A percentile compares a stretch with the other conserved stretches of the same genome.
Evolutionary conservation across 1,140 invertebrate species (phyloP).

Genomic region (Drosophila mauritiana): DNA sequence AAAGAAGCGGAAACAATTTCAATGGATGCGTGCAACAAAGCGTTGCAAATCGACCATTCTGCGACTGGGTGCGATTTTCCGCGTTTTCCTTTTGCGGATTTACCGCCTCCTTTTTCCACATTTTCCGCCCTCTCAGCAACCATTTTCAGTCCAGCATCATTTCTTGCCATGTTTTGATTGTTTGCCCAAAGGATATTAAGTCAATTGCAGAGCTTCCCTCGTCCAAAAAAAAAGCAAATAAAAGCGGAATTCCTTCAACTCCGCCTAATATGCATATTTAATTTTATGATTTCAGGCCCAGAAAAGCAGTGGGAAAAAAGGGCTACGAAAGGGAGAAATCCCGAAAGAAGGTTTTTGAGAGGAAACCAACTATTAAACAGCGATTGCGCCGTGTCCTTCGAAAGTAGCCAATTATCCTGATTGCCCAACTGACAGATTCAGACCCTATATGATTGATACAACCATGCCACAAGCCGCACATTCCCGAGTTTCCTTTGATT

Average conservation of each 20-base stretch:
- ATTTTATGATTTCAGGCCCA: constrained; percentile 60
- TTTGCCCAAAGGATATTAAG: constrained; percentile 78
- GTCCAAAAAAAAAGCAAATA: constrained; percentile 1
- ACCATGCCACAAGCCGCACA: not conserved
- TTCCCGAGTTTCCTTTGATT: not conserved
- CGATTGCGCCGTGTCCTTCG: not conserved
- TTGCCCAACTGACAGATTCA: constrained; percentile 25
- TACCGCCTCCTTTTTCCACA: not conserved
- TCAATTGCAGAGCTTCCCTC: constrained; percentile 59
- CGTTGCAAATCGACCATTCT: constrained; percentile 66
- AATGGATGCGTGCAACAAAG: constrained; percentile 71
- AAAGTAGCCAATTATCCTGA: constrained; percentile 39
- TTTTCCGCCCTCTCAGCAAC: not conserved
- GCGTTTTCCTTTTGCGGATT: constrained; percentile 20
- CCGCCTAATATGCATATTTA: constrained; percentile 66
- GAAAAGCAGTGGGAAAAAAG: not conserved
- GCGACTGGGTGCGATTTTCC: constrained; percentile 26
- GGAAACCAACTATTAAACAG: not conserved
- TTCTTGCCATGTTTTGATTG: constrained; percentile 55
- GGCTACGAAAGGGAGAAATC: not conserved
- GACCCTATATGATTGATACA: constrained; percentile 32
- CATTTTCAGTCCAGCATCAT: constrained; percentile 1
- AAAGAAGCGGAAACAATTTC: constrained; percentile 42
- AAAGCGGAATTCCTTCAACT: constrained; percentile 7
- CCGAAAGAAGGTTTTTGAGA: constrained; percentile 11